phyloP scores from a whole-genome alignment of 23 tunicate species.

The Corella eumyota region DNA sequence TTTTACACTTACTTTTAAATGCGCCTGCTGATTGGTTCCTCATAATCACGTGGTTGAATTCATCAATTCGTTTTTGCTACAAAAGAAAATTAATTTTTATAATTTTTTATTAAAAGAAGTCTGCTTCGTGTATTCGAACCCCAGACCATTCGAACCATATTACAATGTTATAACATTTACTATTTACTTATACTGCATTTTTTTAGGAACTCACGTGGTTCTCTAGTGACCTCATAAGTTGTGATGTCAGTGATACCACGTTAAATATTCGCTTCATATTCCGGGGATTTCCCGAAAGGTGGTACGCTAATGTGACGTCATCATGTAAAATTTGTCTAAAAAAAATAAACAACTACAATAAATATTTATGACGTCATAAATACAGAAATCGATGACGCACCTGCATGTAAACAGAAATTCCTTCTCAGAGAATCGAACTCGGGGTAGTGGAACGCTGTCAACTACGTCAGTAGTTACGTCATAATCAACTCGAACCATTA shows the following conservation, averaged over 20 bases:
- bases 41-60: too few relatives aligned
- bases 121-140: too few relatives aligned
- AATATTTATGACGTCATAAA: neutral
- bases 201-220: slow-evolving; percentile 9
- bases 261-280: slow-evolving; percentile 84
- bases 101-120: too few relatives aligned
- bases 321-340: slow-evolving; percentile 28
- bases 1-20: too few relatives aligned
- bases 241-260: slow-evolving; percentile 59
- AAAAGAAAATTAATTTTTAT: too few relatives aligned
- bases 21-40: too few relatives aligned
- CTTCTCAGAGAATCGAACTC: neutral
- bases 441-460: neutral
- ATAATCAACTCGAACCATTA: too few relatives aligned
- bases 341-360: neutral
- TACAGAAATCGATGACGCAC: neutral
- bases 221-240: neutral
- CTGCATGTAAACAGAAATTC: slow-evolving; percentile 1
- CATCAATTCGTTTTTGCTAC: too few relatives aligned
- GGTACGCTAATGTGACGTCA: slow-evolving; percentile 19
- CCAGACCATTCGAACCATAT: too few relatives aligned
- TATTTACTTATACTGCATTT: too few relatives aligned
- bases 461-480: slow-evolving; percentile 8
- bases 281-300: slow-evolving; percentile 72
- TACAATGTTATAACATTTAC: too few relatives aligned